Conservation (phyloP, 2,113 vertebrate species). For the Clarias gariepinus region DNA sequence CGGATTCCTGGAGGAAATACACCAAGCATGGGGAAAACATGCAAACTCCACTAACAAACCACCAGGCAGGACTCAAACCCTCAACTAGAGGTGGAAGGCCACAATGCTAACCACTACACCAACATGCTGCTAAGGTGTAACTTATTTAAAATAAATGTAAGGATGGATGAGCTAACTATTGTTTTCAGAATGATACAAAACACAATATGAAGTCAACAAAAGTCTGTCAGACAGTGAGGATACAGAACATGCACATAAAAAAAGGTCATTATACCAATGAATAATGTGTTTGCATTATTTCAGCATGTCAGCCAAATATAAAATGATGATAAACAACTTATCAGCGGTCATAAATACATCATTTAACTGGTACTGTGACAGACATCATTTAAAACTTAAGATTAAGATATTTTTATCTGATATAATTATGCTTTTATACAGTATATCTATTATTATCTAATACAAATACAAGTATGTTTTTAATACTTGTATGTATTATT, state of each 20-base stretch:
- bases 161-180: background rate
- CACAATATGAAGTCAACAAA: background rate
- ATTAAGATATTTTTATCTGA: background rate
- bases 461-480: too few relatives aligned
- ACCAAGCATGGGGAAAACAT: too few relatives aligned
- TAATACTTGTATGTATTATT: too few relatives aligned
- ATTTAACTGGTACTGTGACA: background rate
- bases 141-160: too few relatives aligned
- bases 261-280: background rate
- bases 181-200: background rate
- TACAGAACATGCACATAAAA: background rate
- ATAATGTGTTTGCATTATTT: background rate
- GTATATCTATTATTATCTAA: too few relatives aligned
- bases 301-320: background rate
- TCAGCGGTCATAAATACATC: background rate
- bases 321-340: background rate
- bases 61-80: too few relatives aligned
- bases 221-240: background rate
- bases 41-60: too few relatives aligned
- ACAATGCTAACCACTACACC: too few relatives aligned
- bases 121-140: background rate
- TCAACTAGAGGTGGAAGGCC: too few relatives aligned
- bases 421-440: background rate
- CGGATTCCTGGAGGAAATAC: too few relatives aligned
- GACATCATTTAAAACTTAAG: background rate